phyloP scores from a whole-genome alignment of 2,888 invertebrate genomes.

The Archips xylosteana region DNA sequence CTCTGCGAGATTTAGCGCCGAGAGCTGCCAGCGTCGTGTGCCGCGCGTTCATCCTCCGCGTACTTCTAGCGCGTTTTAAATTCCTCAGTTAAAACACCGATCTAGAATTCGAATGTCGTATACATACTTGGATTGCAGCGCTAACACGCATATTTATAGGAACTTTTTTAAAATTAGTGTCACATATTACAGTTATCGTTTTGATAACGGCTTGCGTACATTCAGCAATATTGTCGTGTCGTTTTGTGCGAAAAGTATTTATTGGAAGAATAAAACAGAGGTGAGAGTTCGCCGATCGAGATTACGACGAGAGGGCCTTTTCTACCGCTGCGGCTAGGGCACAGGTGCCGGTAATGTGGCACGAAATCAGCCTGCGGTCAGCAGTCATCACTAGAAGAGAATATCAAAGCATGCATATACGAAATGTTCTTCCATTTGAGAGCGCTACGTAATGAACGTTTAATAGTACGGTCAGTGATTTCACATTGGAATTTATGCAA shows the following conservation, averaged over 20 bases:
- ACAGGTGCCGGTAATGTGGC: conserved; percentile 79
- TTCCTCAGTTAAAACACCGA: conserved; percentile 46
- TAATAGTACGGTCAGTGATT: conserved; percentile 22
- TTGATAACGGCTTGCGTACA: conserved; percentile 72
- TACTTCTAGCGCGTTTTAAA: conserved; percentile 46
- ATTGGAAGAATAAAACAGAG: conserved; percentile 77
- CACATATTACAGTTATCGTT: conserved; percentile 67
- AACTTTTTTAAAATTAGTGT: conserved; percentile 48
- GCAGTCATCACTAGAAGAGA: conserved; percentile 45
- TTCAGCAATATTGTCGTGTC: conserved; percentile 64
- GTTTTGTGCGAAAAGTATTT: conserved; percentile 74
- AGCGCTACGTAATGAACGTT: conserved; percentile 5
- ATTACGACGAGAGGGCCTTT: conserved; percentile 67
- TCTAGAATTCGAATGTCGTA: conserved; percentile 30
- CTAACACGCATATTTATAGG: neutral
- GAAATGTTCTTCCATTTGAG: neutral
- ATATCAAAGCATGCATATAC: neutral
- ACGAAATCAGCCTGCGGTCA: conserved; percentile 68
- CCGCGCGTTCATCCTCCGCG: conserved; percentile 48
- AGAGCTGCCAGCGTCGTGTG: conserved; percentile 57
- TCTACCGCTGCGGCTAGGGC: conserved; percentile 67
- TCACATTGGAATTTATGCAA: conserved; percentile 26
- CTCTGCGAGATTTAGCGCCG: conserved; percentile 73
- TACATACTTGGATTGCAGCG: conserved; percentile 15
- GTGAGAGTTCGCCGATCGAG: conserved; percentile 65